These are phyloP conservation scores for Trachymyrmex cornetzi DNA, from an alignment of 1,140 invertebrate genomes.

Conservation along the genomic window DNA sequence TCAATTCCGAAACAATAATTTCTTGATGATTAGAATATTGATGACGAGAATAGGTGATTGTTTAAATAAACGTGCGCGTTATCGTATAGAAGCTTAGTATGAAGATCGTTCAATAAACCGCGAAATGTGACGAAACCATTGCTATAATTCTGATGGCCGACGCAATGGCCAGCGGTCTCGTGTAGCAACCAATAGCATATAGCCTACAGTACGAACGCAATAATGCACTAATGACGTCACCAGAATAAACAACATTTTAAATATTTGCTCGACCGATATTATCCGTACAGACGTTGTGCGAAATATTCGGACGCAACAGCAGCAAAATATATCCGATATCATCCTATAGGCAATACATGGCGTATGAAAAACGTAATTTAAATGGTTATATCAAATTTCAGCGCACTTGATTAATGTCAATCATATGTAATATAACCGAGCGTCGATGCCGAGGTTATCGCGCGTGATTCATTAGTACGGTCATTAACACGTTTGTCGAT, in stretches of 20 bases:
- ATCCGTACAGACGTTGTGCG: background rate
- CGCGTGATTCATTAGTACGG: conserved; percentile 68
- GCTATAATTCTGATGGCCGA: conserved; percentile 36
- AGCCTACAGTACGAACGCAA: conserved; percentile 42
- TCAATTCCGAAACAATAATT: conserved; percentile 17
- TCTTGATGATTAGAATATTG: conserved; percentile 1
- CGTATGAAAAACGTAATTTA: conserved; percentile 65
- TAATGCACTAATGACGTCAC: conserved; percentile 60
- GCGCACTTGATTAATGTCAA: conserved; percentile 69
- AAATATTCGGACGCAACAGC: conserved; percentile 41
- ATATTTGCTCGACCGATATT: conserved; percentile 57
- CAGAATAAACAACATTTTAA: conserved; percentile 61
- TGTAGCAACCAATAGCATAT: conserved; percentile 36
- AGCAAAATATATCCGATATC: conserved; percentile 68
- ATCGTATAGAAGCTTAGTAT: background rate
- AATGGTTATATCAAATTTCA: conserved; percentile 68
- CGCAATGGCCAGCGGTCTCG: conserved; percentile 16
- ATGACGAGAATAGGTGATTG: background rate
- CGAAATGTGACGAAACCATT: conserved; percentile 34
- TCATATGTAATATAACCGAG: conserved; percentile 68
- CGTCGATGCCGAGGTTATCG: conserved; percentile 57
- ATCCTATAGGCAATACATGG: conserved; percentile 30
- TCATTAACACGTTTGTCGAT: conserved; percentile 64
- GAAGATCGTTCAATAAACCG: conserved; percentile 42
- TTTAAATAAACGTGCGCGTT: conserved; percentile 15